phyloP scores from a whole-genome alignment of 2,797 vertebrate genomes.

The Myripristis murdjan region DNA sequence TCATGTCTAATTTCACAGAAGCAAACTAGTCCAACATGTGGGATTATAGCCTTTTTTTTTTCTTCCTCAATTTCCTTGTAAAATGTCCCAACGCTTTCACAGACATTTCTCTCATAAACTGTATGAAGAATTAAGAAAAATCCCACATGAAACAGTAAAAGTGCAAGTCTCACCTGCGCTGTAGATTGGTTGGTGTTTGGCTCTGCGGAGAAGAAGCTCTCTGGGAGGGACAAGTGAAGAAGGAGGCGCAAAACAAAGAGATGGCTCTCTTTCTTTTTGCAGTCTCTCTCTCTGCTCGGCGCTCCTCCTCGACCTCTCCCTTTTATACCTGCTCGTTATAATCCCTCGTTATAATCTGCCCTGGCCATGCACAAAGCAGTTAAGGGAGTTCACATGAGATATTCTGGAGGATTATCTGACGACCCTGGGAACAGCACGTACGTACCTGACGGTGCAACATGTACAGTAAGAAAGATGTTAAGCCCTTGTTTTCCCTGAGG shows the following conservation, averaged over 20 bases:
- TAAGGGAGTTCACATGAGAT: slow-evolving; percentile 19
- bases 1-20: background rate
- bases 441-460: background rate
- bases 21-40: background rate
- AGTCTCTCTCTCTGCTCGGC: slow-evolving; percentile 48
- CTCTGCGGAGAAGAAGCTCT: background rate
- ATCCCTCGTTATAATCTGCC: too few species aligned
- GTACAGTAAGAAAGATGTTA: too few species aligned
- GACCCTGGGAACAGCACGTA: slow-evolving; percentile 34
- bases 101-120: background rate
- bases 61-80: background rate
- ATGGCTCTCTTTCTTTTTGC: slow-evolving; percentile 62
- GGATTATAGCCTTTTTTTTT: background rate
- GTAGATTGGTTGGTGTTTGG: background rate
- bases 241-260: slow-evolving; percentile 69
- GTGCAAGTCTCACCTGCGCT: slow-evolving; percentile 38
- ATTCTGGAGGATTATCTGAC: slow-evolving; percentile 47
- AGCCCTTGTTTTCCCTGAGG: background rate
- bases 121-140: background rate
- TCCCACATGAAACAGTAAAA: background rate
- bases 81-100: background rate
- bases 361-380: slow-evolving; percentile 8
- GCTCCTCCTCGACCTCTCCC: rapidly evolving
- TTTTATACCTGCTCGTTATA: slow-evolving; percentile 48
- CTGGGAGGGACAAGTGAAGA: slow-evolving; percentile 11